phyloP scores from a whole-genome alignment of 2,113 vertebrate genomes.

The Herpetotheres cachinnans region DNA sequence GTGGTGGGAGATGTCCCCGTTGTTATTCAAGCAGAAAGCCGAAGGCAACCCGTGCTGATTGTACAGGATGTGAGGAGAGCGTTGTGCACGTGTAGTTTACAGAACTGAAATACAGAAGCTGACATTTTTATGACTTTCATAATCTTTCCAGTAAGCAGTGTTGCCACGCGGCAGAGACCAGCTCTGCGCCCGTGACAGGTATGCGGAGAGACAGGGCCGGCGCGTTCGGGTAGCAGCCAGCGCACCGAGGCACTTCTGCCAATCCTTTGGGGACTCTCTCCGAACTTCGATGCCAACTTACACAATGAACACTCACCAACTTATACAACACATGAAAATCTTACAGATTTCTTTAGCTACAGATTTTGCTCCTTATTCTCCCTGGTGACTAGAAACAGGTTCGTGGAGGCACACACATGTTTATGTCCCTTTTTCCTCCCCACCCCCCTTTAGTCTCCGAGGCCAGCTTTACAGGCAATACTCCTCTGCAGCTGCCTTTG shows the following conservation, averaged over 20 bases:
- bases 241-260: not conserved
- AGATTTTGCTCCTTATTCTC: not conserved
- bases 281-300: not conserved
- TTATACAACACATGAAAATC: not conserved
- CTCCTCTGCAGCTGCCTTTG: not conserved
- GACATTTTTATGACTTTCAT: slow-evolving; percentile 47
- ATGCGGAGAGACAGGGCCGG: not conserved
- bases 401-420: not conserved
- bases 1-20: not conserved
- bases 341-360: not conserved
- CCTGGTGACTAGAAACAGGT: not conserved
- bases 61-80: not conserved
- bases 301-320: not conserved
- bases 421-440: not conserved
- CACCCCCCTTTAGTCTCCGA: not conserved
- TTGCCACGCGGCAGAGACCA: accelerated
- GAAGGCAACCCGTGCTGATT: not conserved
- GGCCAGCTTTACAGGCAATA: not conserved
- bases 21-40: not conserved
- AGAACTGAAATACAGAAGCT: slow-evolving; percentile 35
- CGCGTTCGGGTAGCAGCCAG: not conserved
- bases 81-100: not conserved
- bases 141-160: not conserved
- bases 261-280: not conserved
- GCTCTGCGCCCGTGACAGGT: not conserved